Percentiles rank a stretch among this genome's conserved stretches.
Evolutionary conservation across 2,113 vertebrate genomes (phyloP).

Genomic region (Corvus cornix): DNA sequence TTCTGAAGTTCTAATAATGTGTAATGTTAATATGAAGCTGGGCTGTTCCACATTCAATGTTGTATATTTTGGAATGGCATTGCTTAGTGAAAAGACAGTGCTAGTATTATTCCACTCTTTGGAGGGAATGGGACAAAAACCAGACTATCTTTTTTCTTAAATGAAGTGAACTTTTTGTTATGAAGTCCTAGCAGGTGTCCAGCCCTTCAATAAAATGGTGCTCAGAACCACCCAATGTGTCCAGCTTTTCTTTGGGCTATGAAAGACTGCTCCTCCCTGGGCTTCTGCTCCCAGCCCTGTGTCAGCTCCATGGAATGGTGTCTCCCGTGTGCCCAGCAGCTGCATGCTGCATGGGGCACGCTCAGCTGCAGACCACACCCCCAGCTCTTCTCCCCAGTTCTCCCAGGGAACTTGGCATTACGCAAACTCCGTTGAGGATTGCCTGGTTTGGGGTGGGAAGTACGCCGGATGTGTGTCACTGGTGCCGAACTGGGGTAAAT

Average conservation of each 20-base stretch:
- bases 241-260: neutral
- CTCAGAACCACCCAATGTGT: constrained; percentile 48
- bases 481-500: neutral
- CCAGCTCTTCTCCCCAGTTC: neutral
- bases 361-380: neutral
- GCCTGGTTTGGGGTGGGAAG: neutral
- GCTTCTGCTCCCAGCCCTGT: neutral
- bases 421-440: neutral
- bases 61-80: constrained; percentile 62
- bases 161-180: constrained; percentile 60
- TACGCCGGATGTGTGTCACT: neutral
- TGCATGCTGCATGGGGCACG: accelerated
- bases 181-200: constrained; percentile 53
- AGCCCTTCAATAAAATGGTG: constrained; percentile 71
- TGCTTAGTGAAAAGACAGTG: constrained; percentile 17
- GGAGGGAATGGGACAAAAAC: constrained; percentile 18
- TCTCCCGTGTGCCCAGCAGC: accelerated
- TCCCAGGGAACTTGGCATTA: neutral
- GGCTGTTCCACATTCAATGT: constrained; percentile 36
- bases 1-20: constrained; percentile 44
- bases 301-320: neutral
- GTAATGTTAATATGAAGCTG: constrained; percentile 48
- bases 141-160: constrained; percentile 44
- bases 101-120: constrained; percentile 11
- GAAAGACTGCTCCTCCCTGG: neutral